A percentile compares a stretch with the other conserved stretches of the same genome.
Conservation (phyloP, 2,113 vertebrate species). For the Vombatus ursinus region DNA sequence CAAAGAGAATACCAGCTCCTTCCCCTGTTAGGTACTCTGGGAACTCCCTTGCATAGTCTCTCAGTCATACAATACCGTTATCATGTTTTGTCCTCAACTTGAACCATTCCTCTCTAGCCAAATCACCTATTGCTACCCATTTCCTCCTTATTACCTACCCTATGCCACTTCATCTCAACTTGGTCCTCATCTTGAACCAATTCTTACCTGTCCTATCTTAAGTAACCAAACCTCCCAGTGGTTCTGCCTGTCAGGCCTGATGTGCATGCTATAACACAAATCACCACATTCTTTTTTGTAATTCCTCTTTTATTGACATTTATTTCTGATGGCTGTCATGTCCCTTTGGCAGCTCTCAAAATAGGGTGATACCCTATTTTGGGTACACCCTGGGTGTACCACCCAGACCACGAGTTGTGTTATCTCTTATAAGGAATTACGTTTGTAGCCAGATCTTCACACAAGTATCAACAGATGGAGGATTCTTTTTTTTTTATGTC, state of each 20-base stretch:
- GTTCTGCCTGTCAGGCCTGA: not conserved
- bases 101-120: not conserved
- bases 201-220: not conserved
- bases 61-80: not conserved
- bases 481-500: too few relatives aligned
- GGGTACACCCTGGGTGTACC: too few relatives aligned
- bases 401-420: not conserved
- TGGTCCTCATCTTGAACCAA: not conserved
- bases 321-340: not conserved
- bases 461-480: too few relatives aligned
- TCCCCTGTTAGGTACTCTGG: too few relatives aligned
- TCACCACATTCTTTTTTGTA: not conserved
- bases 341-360: not conserved
- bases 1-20: too few relatives aligned
- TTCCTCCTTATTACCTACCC: not conserved
- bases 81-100: not conserved
- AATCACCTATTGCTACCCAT: not conserved
- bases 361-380: too few relatives aligned
- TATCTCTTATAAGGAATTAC: too few relatives aligned
- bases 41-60: not conserved
- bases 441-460: too few relatives aligned
- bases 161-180: not conserved
- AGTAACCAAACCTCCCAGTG: not conserved
- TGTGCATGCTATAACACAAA: not conserved
- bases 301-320: not conserved